phyloP scores from a whole-genome alignment of 2,113 vertebrate species.

The Struthio camelus region DNA sequence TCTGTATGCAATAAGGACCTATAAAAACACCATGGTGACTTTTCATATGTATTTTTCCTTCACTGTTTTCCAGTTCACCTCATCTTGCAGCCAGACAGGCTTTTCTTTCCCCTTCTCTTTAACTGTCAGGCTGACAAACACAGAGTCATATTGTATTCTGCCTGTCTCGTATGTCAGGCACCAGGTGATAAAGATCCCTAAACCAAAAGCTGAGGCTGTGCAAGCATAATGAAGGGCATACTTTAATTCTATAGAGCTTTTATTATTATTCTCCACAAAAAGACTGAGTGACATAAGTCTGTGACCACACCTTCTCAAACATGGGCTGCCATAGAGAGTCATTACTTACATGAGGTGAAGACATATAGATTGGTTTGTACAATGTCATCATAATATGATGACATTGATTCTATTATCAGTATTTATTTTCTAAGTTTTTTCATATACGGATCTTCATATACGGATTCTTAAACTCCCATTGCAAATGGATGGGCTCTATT shows the following conservation, averaged over 20 bases:
- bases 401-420: neutral
- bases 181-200: neutral
- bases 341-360: neutral
- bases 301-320: neutral
- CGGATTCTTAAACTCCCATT: neutral
- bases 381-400: neutral
- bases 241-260: neutral
- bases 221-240: neutral
- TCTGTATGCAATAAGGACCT: neutral
- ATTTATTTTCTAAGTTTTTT: constrained; percentile 20
- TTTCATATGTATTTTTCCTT: neutral
- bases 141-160: neutral
- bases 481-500: neutral
- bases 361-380: neutral
- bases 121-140: neutral
- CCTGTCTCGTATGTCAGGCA: neutral
- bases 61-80: neutral
- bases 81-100: neutral
- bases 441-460: neutral
- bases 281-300: neutral
- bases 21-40: neutral
- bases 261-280: neutral
- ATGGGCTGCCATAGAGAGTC: neutral
- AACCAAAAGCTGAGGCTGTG: neutral
- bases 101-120: neutral